Evolutionary conservation across 2,113 vertebrate species (phyloP).

Genomic region (Anhinga anhinga): DNA sequence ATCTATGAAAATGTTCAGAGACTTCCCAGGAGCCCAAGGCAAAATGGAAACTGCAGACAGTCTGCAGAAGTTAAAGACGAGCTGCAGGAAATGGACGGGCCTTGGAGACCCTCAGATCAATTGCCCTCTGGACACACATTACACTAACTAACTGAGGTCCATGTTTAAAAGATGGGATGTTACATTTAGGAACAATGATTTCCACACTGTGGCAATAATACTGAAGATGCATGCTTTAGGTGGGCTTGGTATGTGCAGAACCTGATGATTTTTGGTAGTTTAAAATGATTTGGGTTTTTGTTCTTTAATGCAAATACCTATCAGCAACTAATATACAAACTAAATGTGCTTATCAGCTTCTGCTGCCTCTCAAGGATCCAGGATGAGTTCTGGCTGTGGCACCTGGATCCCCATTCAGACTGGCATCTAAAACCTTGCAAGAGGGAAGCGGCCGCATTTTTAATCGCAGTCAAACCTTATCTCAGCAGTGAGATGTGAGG

Average conservation of each 20-base stretch:
- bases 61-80: background rate
- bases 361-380: background rate
- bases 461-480: background rate
- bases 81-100: background rate
- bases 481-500: background rate
- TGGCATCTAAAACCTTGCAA: background rate
- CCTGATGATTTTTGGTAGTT: background rate
- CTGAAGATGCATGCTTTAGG: background rate
- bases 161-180: background rate
- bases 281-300: background rate
- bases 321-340: background rate
- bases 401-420: background rate
- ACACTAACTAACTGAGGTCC: background rate
- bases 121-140: background rate
- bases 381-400: background rate
- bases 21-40: background rate
- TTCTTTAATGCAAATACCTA: background rate
- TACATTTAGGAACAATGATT: background rate
- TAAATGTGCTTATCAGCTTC: background rate
- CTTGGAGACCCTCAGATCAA: background rate
- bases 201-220: background rate
- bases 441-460: background rate
- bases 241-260: background rate
- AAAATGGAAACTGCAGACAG: background rate
- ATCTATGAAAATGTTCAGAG: background rate